phyloP scores from a whole-genome alignment of 2,113 vertebrate species.

The Pachycephala philippinensis region DNA sequence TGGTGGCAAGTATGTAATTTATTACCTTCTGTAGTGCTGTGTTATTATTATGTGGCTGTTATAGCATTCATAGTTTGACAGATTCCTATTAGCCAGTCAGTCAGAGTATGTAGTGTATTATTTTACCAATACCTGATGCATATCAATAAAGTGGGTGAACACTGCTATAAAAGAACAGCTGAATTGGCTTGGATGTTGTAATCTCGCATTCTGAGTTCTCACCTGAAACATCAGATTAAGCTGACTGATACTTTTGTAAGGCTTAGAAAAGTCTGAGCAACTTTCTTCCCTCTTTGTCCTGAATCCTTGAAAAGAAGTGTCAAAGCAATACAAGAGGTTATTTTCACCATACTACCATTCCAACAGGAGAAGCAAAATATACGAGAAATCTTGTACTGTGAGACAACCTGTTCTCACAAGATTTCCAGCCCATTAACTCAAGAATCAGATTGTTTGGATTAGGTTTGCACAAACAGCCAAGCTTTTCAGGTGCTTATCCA shows the following conservation, averaged over 20 bases:
- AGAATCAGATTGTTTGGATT: constrained; percentile 53
- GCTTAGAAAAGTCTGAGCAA: not conserved
- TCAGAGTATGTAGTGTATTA: constrained; percentile 27
- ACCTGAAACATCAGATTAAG: not conserved
- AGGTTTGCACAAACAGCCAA: constrained; percentile 34
- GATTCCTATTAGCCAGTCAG: constrained; percentile 59
- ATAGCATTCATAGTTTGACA: constrained; percentile 59
- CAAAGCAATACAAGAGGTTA: not conserved
- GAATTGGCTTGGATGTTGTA: not conserved
- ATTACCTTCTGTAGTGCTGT: constrained; percentile 46
- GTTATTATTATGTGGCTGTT: constrained; percentile 66
- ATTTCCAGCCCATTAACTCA: constrained; percentile 58
- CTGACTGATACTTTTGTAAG: not conserved
- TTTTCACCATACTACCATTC: not conserved
- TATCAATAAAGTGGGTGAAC: not conserved
- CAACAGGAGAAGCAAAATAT: not conserved
- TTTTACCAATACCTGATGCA: constrained; percentile 37
- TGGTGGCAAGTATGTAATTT: constrained; percentile 40
- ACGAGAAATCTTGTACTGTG: not conserved
- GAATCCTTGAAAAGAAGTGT: not conserved
- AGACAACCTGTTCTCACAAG: constrained; percentile 36
- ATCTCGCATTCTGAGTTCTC: not conserved
- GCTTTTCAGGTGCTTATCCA: constrained; percentile 46
- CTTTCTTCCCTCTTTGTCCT: not conserved
- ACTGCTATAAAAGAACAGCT: not conserved